A percentile compares a stretch with the other conserved stretches of the same genome.
phyloP scores from a whole-genome alignment of 1,140 invertebrate genomes.

The Drosophila simulans region DNA sequence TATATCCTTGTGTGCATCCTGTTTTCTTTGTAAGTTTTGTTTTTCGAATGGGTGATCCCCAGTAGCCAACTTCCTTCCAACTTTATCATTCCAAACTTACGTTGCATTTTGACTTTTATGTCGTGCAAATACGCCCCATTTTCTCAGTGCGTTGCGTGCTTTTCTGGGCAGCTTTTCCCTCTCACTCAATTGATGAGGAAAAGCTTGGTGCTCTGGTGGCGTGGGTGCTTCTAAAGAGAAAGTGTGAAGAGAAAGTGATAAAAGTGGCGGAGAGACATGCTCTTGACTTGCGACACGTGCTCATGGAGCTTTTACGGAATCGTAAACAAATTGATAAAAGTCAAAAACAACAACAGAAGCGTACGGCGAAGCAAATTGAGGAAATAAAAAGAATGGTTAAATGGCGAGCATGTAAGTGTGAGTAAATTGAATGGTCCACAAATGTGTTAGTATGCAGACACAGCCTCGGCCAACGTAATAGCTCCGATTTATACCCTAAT shows the following conservation, averaged over 20 bases:
- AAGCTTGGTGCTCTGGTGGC: slow-evolving; percentile 59
- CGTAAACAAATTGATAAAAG: slow-evolving; percentile 63
- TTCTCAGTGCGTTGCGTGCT: slow-evolving; percentile 63
- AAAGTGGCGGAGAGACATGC: slow-evolving; percentile 41
- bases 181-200: slow-evolving; percentile 16
- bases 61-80: slow-evolving; percentile 7
- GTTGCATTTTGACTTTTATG: slow-evolving; percentile 33
- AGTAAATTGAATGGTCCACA: slow-evolving; percentile 37
- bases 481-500: background rate
- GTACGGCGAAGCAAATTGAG: slow-evolving; percentile 37
- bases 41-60: background rate
- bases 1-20: slow-evolving; percentile 15
- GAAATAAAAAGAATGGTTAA: slow-evolving; percentile 41
- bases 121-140: slow-evolving; percentile 62
- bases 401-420: slow-evolving; percentile 25
- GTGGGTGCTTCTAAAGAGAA: slow-evolving; percentile 70
- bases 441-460: slow-evolving; percentile 22
- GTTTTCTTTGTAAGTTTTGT: slow-evolving; percentile 13
- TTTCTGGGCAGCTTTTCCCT: slow-evolving; percentile 34
- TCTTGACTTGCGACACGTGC: slow-evolving; percentile 50
- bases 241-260: slow-evolving; percentile 30
- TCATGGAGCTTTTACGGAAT: slow-evolving; percentile 58
- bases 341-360: slow-evolving; percentile 21
- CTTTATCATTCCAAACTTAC: slow-evolving; percentile 46
- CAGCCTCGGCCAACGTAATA: slow-evolving; percentile 23